Conservation (phyloP, 2,113 vertebrate genomes). For the Clarias magur region DNA sequence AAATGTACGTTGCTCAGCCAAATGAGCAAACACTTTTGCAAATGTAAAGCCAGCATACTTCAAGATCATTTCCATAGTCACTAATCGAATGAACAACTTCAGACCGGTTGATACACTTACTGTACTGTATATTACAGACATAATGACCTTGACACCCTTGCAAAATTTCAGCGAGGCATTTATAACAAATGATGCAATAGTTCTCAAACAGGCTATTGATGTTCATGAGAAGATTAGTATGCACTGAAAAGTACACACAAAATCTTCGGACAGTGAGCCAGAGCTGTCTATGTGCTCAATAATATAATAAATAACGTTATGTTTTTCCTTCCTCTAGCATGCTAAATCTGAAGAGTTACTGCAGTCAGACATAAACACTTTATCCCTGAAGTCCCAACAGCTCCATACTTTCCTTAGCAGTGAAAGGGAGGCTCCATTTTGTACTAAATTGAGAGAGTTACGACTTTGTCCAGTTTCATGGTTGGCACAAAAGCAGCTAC, state of each 20-base stretch:
- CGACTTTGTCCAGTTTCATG: slow-evolving; percentile 27
- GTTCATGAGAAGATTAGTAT: background rate
- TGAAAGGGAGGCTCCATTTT: background rate
- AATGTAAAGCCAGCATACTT: background rate
- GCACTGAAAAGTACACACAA: background rate
- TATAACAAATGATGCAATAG: slow-evolving; percentile 31
- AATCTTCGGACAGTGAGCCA: background rate
- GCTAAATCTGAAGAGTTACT: slow-evolving; percentile 8
- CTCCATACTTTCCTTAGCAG: background rate
- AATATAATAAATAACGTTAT: background rate
- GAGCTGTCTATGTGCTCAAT: background rate
- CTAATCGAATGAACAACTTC: background rate
- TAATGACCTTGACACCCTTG: slow-evolving; percentile 56
- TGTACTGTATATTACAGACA: no score
- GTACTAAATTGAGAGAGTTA: slow-evolving; percentile 48
- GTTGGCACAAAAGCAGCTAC: slow-evolving; percentile 52
- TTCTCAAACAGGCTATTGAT: background rate
- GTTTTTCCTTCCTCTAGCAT: slow-evolving; percentile 16
- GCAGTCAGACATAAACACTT: background rate
- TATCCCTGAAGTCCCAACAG: background rate
- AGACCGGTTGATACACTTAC: background rate
- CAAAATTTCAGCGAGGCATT: slow-evolving; percentile 52
- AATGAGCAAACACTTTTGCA: background rate
- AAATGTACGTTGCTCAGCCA: background rate
- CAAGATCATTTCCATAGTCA: background rate